Percentiles rank a stretch among this genome's conserved stretches.
phyloP scores from a whole-genome alignment of 1,140 invertebrate genomes.

The Conus ventricosus region DNA sequence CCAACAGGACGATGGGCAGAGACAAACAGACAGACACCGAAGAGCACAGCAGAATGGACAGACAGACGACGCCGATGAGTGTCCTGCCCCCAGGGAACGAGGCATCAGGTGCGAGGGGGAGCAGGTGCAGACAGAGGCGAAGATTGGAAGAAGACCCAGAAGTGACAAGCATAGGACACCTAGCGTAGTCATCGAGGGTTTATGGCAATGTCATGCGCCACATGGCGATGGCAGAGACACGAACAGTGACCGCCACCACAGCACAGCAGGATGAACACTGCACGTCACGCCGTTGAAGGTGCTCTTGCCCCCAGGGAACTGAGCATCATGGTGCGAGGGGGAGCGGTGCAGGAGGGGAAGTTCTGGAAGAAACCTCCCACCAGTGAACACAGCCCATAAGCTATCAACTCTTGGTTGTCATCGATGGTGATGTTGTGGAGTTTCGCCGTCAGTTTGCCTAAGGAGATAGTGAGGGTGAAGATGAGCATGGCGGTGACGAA shows the following conservation, averaged over 20 bases:
- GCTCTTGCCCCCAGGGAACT: conserved; percentile 54
- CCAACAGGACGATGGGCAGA: conserved; percentile 71
- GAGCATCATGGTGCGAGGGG: conserved; percentile 84
- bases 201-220: too few relatives aligned
- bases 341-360: conserved; percentile 83
- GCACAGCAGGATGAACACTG: conserved; percentile 73
- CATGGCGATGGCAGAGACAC: conserved; percentile 72
- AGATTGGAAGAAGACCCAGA: too few relatives aligned
- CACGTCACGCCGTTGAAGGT: conserved; percentile 68
- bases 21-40: conserved; percentile 72
- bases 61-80: too few relatives aligned
- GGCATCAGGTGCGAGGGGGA: too few relatives aligned
- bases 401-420: conserved; percentile 76
- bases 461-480: conserved; percentile 42
- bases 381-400: conserved; percentile 74
- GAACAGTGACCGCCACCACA: conserved; percentile 73
- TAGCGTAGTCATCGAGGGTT: too few relatives aligned
- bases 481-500: conserved; percentile 38
- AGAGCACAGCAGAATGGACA: conserved; percentile 74
- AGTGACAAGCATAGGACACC: too few relatives aligned
- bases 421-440: conserved; percentile 71
- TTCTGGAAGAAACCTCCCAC: conserved; percentile 75
- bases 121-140: too few relatives aligned
- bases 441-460: conserved; percentile 70
- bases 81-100: too few relatives aligned